Evolutionary conservation across 2,888 invertebrate species (phyloP).

Genomic region (Blera fallax): DNA sequence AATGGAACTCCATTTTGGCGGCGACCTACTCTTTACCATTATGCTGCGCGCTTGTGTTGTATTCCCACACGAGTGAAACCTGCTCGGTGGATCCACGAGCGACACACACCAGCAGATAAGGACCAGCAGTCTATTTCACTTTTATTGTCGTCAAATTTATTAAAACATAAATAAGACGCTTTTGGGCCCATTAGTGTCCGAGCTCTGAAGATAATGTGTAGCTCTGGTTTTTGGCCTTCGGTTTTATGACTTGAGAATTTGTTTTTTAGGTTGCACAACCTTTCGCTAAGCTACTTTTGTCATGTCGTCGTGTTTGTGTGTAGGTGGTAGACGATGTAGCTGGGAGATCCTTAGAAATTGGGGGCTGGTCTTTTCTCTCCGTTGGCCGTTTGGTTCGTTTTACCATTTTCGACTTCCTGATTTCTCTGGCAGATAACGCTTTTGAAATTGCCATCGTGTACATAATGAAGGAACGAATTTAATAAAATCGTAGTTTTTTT

Average conservation of each 20-base stretch:
- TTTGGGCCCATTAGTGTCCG: conserved; percentile 66
- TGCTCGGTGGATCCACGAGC: not conserved
- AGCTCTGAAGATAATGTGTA: conserved; percentile 50
- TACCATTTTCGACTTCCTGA: not conserved
- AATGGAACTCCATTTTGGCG: conserved; percentile 33
- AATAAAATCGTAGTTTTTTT: conserved; percentile 5
- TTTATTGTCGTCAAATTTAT: conserved; percentile 71
- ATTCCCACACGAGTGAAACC: not conserved
- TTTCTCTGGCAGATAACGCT: conserved; percentile 21
- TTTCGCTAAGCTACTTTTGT: conserved; percentile 29
- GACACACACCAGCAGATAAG: conserved; percentile 46
- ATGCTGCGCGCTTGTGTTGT: not conserved
- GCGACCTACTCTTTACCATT: not conserved
- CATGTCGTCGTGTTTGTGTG: not conserved
- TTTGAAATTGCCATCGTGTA: conserved; percentile 39
- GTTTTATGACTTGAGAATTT: conserved; percentile 54
- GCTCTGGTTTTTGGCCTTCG: conserved; percentile 19
- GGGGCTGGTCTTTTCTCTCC: not conserved
- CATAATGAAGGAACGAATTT: conserved; percentile 15
- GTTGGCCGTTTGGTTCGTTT: not conserved
- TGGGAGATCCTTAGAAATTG: not conserved
- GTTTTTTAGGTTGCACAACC: conserved; percentile 45
- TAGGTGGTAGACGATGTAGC: not conserved
- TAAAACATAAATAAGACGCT: conserved; percentile 70
- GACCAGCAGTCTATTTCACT: conserved; percentile 64